Evolutionary conservation across 2,797 vertebrate species (phyloP), one percentile per base, ranked within the genome.

Genomic region (Crocidura indochinensis): DNA sequence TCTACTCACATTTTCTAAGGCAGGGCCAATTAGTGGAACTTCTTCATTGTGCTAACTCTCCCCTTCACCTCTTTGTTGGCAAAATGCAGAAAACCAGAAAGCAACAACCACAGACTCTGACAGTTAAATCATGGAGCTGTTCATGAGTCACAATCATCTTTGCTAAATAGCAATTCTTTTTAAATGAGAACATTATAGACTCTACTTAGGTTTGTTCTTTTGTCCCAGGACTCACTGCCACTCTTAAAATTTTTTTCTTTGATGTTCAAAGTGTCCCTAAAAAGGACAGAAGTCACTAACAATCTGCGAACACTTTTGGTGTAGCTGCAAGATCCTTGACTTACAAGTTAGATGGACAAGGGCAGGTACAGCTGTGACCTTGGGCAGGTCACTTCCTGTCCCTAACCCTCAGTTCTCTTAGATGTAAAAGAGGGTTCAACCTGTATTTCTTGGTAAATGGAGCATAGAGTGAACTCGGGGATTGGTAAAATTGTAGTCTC

Each of bases 31-130:
- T 56, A 47, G 19, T 46, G 78, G 84, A 71, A 29, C 80, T 24
- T 51, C 51, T 47, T 71, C 75, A 73, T 47, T 14, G 8, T 6
- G 4, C 31, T 68, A 75, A 81, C 26, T 81, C 38, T 53, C 22
- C 71, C 73, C 88, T 89, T 72, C 29, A 71, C 79, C 49, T 47
- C 27, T 87, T 73, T 79, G 38, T 27, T 65, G 20, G 87, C 68
- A 82, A 80, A 91, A 68, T 14, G 4, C 29, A 77, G 73, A 38
- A 38, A 78, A 31, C 8, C 56, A 64, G 51, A 73, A 73, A 72
- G 29, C 49, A 84, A 62, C 24, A 64, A 26, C 65, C 1, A 90
- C 49, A 84, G 24, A 88, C 46, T 85, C 82, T 80, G 94, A 75
- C 2, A 60, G 38, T 68, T 68, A 51, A 77, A 76, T 22, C 51